Evolutionary conservation across 2,113 vertebrate genomes (phyloP), one percentile per base, ranked within the genome.

Genomic region (Pipa parva): DNA sequence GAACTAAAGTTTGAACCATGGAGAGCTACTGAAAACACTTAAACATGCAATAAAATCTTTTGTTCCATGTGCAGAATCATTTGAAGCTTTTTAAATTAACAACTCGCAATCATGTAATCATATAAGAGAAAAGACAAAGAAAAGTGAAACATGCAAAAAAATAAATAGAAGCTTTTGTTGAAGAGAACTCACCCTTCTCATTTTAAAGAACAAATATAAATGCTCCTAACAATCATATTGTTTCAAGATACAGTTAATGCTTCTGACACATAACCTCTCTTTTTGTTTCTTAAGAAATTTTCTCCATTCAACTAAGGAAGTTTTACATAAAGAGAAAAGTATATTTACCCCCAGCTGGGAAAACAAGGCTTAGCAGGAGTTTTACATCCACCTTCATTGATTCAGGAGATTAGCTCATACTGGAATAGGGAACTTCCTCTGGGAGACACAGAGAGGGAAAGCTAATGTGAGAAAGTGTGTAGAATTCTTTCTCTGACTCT

Each of bases 311-410:
- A 87, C 88, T 89, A 83, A 89, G 83, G 75, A 86, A 87, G 78
- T 88, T 90, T 86, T 88, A 88, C 86, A 90, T 87, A 86, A 77
- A 79, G 82, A 85, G 87, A 83, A 92, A 84, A 75, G 86, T 92
- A n/a, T n/a, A 92, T 90, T 92, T 93, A 91, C 91, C 92, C 84
- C 91, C 91, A 87, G 79, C 91, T 86, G 92, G 87, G 91, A 89
- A 91, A 90, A 90, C 91, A 91, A 75, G 81, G 90, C 89, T 92
- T 91, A 89, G 89, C 82, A 85, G 81, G 88, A 91, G 84, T 93
- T 92, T 92, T 93, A 93, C 92, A 95, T 93, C 88, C 80, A 75
- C 86, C 77, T 75, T 88, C 87, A 93, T 92, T 92, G 94, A 95
- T 95, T 91, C 90, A 73, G n/a, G 86, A 92, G 89, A 93, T 95